Conservation (phyloP, 2,797 vertebrate genomes). For the Rhadinocentrus ornatus region DNA sequence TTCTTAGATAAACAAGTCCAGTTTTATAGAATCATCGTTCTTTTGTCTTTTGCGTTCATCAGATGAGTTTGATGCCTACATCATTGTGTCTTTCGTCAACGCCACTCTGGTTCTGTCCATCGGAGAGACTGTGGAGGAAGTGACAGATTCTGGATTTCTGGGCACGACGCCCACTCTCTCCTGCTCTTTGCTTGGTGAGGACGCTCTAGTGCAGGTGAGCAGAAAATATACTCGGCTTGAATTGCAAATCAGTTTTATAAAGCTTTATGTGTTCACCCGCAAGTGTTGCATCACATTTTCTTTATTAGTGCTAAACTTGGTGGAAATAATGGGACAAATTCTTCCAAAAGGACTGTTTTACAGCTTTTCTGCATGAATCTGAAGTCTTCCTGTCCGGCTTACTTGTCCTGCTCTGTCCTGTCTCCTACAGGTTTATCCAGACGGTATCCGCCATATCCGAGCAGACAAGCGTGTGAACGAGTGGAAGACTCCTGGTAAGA, state of each 20-base stretch:
- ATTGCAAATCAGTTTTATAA: too few relatives aligned
- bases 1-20: too few relatives aligned
- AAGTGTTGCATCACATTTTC: too few relatives aligned
- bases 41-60: conserved; percentile 5
- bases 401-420: neutral
- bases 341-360: too few relatives aligned
- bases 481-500: conserved; percentile 98
- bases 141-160: conserved; percentile 97
- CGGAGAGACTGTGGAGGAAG: conserved; percentile 98
- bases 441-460: conserved; percentile 96
- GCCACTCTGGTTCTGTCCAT: conserved; percentile 97
- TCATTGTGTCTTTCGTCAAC: conserved; percentile 99
- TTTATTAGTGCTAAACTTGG: too few relatives aligned
- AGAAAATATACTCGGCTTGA: neutral
- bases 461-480: conserved; percentile 99
- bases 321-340: too few relatives aligned
- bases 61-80: conserved; percentile 99
- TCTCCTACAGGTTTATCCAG: conserved; percentile 91
- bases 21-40: too few relatives aligned
- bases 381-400: neutral
- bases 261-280: too few relatives aligned
- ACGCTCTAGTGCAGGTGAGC: conserved; percentile 95
- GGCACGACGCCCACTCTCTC: conserved; percentile 98
- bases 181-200: conserved; percentile 96
- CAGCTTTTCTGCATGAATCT: neutral